Evolutionary conservation across 1,140 invertebrate species (phyloP), one percentile per base, ranked within the genome.

Genomic region (Eumaeus atala): DNA sequence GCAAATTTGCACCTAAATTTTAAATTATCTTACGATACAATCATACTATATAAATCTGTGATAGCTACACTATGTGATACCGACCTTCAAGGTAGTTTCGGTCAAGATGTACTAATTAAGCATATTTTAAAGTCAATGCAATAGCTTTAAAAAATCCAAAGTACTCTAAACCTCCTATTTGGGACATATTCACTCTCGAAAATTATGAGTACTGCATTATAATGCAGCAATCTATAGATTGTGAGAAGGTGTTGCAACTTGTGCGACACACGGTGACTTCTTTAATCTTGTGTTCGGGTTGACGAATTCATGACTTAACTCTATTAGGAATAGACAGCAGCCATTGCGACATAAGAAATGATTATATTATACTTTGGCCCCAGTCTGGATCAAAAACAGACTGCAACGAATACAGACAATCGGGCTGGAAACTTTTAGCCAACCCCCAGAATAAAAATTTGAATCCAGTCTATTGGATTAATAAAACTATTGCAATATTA

Each of bases 31-130:
- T 64, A 55, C 36, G 60, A 57, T 33, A 64, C 62, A 17, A 64
- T 60, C 12, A 7, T 62, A 9, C n/a, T 64, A n/a, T 58, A 64
- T 44, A 61, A 64, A 65, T 62, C 60, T 6, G 62, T 59, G 18
- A 50, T 68, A 16, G 52, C 48, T 10, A 57, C 56, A 5, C 28
- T 57, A 50, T 47, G 44, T 16, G 37, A 42, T 36, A 14, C 28
- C 8, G 49, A 51, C 8, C 1, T 16, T 12, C 16, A 34, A 4
- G 11, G 8, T 51, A 34, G 10, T 16, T 34, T 51, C 9, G 36
- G 34, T 36, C 35, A 12, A n/a, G 28, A 51, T 34, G 34, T 51
- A 11, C 34, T 51, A n/a, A n/a, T n/a, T 17, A 51, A 37, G 14
- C 49, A 51, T 10, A 11, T 51, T 17, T 16, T 51, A 10, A 51